These are phyloP conservation scores for Phaedon cochleariae DNA, from an alignment of 2,888 invertebrate species.

Conservation along the genomic window DNA sequence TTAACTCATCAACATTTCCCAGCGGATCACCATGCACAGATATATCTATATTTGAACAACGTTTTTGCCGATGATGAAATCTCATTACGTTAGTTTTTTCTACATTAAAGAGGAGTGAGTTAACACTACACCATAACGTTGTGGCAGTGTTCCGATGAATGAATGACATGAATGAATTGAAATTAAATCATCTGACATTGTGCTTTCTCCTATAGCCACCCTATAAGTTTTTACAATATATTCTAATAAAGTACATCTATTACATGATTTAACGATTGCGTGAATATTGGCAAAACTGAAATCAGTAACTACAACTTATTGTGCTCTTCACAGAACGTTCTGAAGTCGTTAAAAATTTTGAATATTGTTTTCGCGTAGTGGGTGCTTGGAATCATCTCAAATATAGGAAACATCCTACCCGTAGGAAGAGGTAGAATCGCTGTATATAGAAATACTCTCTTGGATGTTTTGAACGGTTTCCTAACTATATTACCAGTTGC, in stretches of 20 bases:
- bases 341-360: conserved; percentile 18
- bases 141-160: too few species aligned
- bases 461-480: conserved; percentile 10
- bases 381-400: conserved; percentile 22
- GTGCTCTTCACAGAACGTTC: conserved; percentile 15
- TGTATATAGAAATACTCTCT: conserved; percentile 23
- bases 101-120: too few species aligned
- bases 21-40: too few species aligned
- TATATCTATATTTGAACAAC: too few species aligned
- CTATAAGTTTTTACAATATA: conserved; percentile 10
- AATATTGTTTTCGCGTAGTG: conserved; percentile 27
- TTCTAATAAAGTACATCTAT: background rate
- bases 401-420: conserved; percentile 19
- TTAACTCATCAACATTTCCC: too few species aligned
- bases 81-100: too few species aligned
- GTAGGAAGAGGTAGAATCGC: conserved; percentile 13
- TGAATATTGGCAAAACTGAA: conserved; percentile 19
- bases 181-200: background rate
- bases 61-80: too few species aligned
- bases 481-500: conserved; percentile 23
- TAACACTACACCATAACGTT: too few species aligned
- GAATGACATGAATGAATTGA: conserved; percentile 12
- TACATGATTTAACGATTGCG: conserved; percentile 13
- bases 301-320: conserved; percentile 12
- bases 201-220: background rate